Percentiles rank a stretch among this genome's conserved stretches.
Evolutionary conservation across 2,888 invertebrate species (phyloP).

Genomic region (Eilema griseolum): DNA sequence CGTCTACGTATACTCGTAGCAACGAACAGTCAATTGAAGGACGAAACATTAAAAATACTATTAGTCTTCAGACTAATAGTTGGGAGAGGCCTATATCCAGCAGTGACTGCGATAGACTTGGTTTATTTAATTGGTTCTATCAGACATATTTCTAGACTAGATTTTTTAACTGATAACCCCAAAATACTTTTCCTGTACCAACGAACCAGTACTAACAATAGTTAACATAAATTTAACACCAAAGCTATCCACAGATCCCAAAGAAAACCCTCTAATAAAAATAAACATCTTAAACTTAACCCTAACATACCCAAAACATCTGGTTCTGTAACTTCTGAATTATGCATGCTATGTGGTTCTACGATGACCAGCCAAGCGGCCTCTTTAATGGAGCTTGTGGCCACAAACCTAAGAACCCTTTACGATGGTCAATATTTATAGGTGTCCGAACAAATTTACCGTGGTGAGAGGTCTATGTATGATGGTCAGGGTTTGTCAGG

Average conservation of each 20-base stretch:
- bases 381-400: constrained; percentile 69
- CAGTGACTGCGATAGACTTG: no score
- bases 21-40: no score
- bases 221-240: constrained; percentile 21
- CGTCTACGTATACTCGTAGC: no score
- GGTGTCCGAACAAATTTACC: constrained; percentile 66
- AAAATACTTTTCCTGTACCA: background rate
- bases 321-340: constrained; percentile 64
- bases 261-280: constrained; percentile 31
- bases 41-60: no score
- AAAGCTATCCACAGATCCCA: constrained; percentile 16
- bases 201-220: background rate
- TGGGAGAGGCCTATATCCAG: no score
- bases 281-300: constrained; percentile 44
- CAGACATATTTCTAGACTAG: no score
- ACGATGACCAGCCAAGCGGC: constrained; percentile 61
- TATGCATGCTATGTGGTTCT: constrained; percentile 63
- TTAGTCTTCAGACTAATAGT: no score
- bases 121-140: no score
- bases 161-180: no score
- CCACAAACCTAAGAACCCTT: constrained; percentile 66
- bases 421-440: constrained; percentile 74
- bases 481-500: constrained; percentile 15
- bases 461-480: constrained; percentile 40
- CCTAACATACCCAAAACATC: constrained; percentile 45